Evolutionary conservation across 2,113 vertebrate species (phyloP), one percentile per base, ranked within the genome.

Genomic region (Ophiodon elongatus): DNA sequence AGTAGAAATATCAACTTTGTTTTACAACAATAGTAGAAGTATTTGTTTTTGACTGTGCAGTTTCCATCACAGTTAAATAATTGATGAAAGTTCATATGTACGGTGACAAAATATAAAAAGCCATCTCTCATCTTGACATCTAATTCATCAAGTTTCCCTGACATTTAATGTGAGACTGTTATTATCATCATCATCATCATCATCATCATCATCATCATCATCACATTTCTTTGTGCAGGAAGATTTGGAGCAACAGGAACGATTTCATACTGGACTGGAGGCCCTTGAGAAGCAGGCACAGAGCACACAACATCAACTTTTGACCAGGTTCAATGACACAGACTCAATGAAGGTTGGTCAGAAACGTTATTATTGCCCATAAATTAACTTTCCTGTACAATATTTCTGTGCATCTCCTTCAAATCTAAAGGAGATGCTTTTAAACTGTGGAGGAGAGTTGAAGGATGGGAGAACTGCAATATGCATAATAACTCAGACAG

Each of bases 251-350:
- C 94, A 97, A 74, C 92, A 94, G 65, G 76, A 95, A 47, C 85
- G 89, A 13, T 97, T 98, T 84, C 88, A 73, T 6, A 78, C 83
- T 23, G 84, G 15, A 68, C 83, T 99, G 82, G 93, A 95, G 69
- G 91, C 62, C 0, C 84, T 98, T 73, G 95, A 97, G 81, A 74
- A 82, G 67, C 88, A 79, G 27, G 89, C 95, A 33, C 85, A 88
- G 76, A 88, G 66, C 4, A 93, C 91, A 54, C 90, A 92, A 83
- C 91, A 93, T 2, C 86, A 91, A 78, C 84, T 96, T 1, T 31
- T 25, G 9, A 45, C 72, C 0, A 39, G 93, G 27, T 19, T 90
- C 85, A 94, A 93, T 92, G 64, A 78, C 65, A 37, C 70, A 33
- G 89, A 93, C 15, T 45, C 60, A 41, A 14, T 84, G 27, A 85